Evolutionary conservation across 2,888 invertebrate species (phyloP).

Genomic region (Hydriomena furcata): DNA sequence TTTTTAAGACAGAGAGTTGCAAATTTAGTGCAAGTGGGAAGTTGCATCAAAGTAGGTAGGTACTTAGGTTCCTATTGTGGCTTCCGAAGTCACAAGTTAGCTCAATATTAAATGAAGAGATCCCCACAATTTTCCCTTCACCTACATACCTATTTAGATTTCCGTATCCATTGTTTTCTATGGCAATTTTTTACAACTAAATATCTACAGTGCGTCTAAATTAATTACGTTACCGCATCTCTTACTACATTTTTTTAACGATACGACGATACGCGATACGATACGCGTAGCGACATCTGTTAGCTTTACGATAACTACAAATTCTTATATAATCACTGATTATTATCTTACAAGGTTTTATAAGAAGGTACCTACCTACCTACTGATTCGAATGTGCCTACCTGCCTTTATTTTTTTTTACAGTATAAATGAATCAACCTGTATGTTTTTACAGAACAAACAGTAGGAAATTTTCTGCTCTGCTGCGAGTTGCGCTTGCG

Average conservation of each 20-base stretch:
- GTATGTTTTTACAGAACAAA: constrained; percentile 46
- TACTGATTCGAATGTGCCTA: too few species aligned
- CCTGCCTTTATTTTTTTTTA: too few species aligned
- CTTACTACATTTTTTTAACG: too few species aligned
- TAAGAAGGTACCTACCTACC: too few species aligned
- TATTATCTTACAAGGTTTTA: too few species aligned
- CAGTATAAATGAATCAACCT: constrained; percentile 52
- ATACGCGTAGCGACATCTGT: constrained; percentile 49
- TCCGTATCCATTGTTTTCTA: constrained; percentile 45
- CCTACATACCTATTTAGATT: constrained; percentile 29
- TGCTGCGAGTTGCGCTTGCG: constrained; percentile 59
- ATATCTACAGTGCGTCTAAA: constrained; percentile 36
- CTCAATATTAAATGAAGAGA: neutral
- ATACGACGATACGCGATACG: too few species aligned
- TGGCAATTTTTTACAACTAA: constrained; percentile 21
- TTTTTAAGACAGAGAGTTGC: too few species aligned
- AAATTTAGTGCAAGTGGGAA: too few species aligned
- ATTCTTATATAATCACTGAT: neutral
- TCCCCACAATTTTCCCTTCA: neutral
- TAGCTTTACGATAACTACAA: neutral
- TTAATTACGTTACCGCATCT: too few species aligned
- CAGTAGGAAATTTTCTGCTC: constrained; percentile 61
- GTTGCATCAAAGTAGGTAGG: too few species aligned
- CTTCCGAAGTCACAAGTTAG: too few species aligned
- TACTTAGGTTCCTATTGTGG: too few species aligned